A percentile compares a stretch with the other conserved stretches of the same genome.
These are phyloP conservation scores for Alsophila aescularia DNA, from an alignment of 2,888 invertebrate genomes.

Conservation along the genomic window DNA sequence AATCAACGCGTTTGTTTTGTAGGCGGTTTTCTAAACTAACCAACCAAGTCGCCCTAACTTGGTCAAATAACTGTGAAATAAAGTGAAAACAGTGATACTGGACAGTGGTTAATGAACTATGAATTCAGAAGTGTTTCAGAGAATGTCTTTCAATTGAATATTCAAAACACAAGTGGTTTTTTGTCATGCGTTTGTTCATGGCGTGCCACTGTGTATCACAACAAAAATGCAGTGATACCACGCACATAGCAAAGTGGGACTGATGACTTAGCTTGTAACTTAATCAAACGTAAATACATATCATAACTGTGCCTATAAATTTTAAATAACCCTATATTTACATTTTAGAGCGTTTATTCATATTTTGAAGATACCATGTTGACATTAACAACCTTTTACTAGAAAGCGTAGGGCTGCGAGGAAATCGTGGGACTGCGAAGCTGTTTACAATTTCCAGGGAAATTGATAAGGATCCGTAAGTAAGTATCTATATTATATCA, in stretches of 20 bases:
- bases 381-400: conserved; percentile 36
- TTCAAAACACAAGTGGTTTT: conserved; percentile 32
- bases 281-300: conserved; percentile 72
- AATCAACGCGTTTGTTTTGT: conserved; percentile 43
- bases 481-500: conserved; percentile 22
- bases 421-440: conserved; percentile 15
- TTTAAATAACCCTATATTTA: conserved; percentile 55
- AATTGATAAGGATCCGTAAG: conserved; percentile 9
- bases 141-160: conserved; percentile 30
- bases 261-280: conserved; percentile 60
- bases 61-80: conserved; percentile 53
- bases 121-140: conserved; percentile 40
- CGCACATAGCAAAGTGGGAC: conserved; percentile 30
- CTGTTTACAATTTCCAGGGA: conserved; percentile 10
- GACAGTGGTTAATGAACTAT: conserved; percentile 48
- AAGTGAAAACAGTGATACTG: conserved; percentile 45
- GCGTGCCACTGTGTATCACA: conserved; percentile 40
- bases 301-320: conserved; percentile 78
- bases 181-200: conserved; percentile 31
- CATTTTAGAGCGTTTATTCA: conserved; percentile 39
- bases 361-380: conserved; percentile 33
- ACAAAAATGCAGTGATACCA: conserved; percentile 42
- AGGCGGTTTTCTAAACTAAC: conserved; percentile 48
- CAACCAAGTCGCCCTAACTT: conserved; percentile 64
- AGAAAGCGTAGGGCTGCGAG: conserved; percentile 25